A percentile compares a stretch with the other conserved stretches of the same genome.
Conservation (phyloP, 2,888 invertebrate genomes). For the Dioctria linearis region DNA sequence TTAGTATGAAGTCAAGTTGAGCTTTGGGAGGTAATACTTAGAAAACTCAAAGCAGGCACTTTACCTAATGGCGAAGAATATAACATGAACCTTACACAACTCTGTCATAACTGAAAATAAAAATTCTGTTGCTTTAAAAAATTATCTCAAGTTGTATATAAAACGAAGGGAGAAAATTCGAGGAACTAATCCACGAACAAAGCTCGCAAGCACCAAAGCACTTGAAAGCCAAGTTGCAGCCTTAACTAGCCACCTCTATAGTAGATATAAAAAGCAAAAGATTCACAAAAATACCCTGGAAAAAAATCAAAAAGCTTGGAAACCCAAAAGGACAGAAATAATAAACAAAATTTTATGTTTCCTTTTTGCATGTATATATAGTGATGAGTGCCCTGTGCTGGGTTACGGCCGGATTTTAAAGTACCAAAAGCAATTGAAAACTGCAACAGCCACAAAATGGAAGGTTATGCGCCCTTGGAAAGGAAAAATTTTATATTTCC, state of each 20-base stretch:
- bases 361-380: conserved; percentile 20
- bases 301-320: not conserved
- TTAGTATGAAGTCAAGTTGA: not conserved
- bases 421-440: not conserved
- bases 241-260: conserved; percentile 39
- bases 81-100: conserved; percentile 3
- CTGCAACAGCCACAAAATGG: conserved; percentile 15
- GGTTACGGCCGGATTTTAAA: conserved; percentile 2
- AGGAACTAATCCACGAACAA: conserved; percentile 38
- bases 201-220: conserved; percentile 26
- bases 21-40: not conserved
- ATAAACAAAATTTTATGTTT: conserved; percentile 48
- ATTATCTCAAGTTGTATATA: not conserved
- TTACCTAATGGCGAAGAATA: conserved; percentile 28
- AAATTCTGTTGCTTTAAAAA: not conserved
- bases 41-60: conserved; percentile 29
- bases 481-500: conserved; percentile 43
- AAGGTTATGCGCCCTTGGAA: not conserved
- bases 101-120: not conserved
- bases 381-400: not conserved
- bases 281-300: not conserved
- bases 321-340: conserved; percentile 42
- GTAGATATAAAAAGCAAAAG: conserved; percentile 20
- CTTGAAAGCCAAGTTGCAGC: conserved; percentile 19
- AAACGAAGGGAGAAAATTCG: not conserved